A percentile compares a stretch with the other conserved stretches of the same genome.
Conservation (phyloP, 2,113 vertebrate genomes). For the Hucho hucho region DNA sequence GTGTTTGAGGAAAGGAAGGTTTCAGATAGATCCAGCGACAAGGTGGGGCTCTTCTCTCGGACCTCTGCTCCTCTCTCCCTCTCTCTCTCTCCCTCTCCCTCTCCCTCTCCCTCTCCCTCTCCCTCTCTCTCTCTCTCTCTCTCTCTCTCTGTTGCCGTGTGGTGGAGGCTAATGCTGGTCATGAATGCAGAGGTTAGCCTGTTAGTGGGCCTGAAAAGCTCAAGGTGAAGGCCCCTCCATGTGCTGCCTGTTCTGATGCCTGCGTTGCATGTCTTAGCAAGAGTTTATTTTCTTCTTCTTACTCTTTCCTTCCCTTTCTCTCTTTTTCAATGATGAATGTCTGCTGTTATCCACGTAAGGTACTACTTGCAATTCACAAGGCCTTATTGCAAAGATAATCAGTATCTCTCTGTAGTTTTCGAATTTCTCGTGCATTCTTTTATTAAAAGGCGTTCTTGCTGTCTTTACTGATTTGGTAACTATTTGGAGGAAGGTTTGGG, state of each 20-base stretch:
- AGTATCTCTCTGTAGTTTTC: constrained; percentile 39
- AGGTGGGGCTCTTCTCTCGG: background rate
- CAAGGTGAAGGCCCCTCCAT: constrained; percentile 65
- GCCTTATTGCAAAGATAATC: constrained; percentile 49
- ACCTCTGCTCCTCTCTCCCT: constrained; percentile 14
- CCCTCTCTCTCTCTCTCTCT: constrained; percentile 52
- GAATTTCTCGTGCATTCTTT: constrained; percentile 37
- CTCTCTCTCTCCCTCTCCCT: constrained; percentile 54
- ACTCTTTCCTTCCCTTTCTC: constrained; percentile 39
- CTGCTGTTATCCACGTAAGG: constrained; percentile 28
- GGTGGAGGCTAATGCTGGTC: constrained; percentile 32
- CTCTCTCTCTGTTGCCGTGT: constrained; percentile 55
- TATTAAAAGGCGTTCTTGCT: constrained; percentile 59
- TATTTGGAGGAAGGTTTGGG: constrained; percentile 71
- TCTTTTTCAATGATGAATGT: constrained; percentile 13
- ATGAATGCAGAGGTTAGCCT: constrained; percentile 50
- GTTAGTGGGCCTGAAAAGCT: constrained; percentile 46
- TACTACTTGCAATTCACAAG: constrained; percentile 32
- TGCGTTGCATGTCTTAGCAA: constrained; percentile 77
- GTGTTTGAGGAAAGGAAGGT: too few relatives aligned
- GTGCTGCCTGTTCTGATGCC: constrained; percentile 76
- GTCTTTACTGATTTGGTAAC: constrained; percentile 59
- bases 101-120: constrained; percentile 46
- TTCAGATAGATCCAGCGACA: too few relatives aligned
- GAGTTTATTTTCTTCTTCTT: constrained; percentile 43